These are phyloP conservation scores for Mugil cephalus DNA, from an alignment of 2,113 vertebrate genomes.

Conservation along the genomic window DNA sequence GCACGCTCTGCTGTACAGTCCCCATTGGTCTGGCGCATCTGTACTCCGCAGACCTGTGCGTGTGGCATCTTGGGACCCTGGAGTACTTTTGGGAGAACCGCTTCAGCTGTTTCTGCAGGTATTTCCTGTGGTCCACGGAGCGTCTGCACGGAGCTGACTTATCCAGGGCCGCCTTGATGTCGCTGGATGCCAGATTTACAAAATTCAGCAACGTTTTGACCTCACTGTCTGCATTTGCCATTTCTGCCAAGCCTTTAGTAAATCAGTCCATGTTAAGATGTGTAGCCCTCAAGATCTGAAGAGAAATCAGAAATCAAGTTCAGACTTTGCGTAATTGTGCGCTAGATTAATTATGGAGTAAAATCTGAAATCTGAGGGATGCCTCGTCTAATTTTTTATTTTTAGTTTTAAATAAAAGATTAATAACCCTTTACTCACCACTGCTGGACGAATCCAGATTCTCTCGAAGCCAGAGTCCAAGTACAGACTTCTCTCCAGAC, in stretches of 20 bases:
- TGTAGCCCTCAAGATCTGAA: conserved; percentile 36
- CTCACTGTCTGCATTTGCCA: conserved; percentile 95
- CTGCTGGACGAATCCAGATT: conserved; percentile 29
- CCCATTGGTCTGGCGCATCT: conserved; percentile 71
- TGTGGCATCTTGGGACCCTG: conserved; percentile 88
- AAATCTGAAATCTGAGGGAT: background rate
- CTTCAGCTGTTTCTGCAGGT: conserved; percentile 97
- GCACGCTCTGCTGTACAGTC: conserved; percentile 28
- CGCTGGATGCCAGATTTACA: conserved; percentile 97
- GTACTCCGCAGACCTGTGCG: conserved; percentile 80
- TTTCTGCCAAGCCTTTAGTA: conserved; percentile 63
- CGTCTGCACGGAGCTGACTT: conserved; percentile 97
- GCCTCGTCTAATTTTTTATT: background rate
- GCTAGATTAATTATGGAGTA: background rate
- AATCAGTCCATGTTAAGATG: conserved; percentile 73
- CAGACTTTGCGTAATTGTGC: conserved; percentile 24
- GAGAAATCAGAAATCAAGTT: background rate
- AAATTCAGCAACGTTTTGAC: conserved; percentile 98
- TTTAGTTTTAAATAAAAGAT: too few species aligned
- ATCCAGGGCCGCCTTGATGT: conserved; percentile 98
- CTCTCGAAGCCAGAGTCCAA: conserved; percentile 17
- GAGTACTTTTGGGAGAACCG: conserved; percentile 96
- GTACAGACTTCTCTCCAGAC: conserved; percentile 64
- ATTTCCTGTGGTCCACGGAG: conserved; percentile 97
- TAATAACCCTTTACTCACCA: conserved; percentile 58